A percentile compares a stretch with the other conserved stretches of the same genome.
Evolutionary conservation across 2,797 vertebrate species (phyloP).

Genomic region (Sebastes matsubarae): DNA sequence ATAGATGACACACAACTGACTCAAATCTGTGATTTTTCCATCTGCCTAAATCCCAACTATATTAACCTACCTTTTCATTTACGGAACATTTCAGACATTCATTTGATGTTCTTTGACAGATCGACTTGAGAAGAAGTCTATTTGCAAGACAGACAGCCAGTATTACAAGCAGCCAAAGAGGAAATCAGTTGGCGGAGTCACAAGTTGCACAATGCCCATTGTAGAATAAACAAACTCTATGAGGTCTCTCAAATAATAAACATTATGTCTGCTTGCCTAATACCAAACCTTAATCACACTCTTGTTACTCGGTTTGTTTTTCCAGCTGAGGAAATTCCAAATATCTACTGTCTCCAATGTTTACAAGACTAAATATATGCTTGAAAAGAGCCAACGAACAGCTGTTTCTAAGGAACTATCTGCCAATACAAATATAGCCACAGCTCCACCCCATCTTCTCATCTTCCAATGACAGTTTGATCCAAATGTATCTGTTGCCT

Average conservation of each 20-base stretch:
- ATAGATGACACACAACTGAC: slow-evolving; percentile 19
- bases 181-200: not conserved
- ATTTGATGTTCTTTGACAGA: not conserved
- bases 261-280: not conserved
- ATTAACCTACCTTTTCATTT: not conserved
- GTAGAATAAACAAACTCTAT: not conserved
- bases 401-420: slow-evolving; percentile 49
- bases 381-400: slow-evolving; percentile 43
- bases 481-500: not conserved
- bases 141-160: not conserved
- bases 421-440: slow-evolving; percentile 37
- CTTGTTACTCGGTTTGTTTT: slow-evolving; percentile 39
- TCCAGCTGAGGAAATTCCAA: slow-evolving; percentile 51
- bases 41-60: slow-evolving; percentile 5
- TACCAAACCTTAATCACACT: not conserved
- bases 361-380: slow-evolving; percentile 49
- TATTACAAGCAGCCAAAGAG: not conserved
- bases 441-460: slow-evolving; percentile 3
- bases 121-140: not conserved
- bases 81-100: not conserved
- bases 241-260: slow-evolving; percentile 2
- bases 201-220: not conserved
- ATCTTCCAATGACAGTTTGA: not conserved
- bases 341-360: slow-evolving; percentile 31
- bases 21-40: slow-evolving; percentile 28